These are phyloP conservation scores for Elanoides forficatus DNA, from an alignment of 2,113 vertebrate genomes.

Conservation along the genomic window DNA sequence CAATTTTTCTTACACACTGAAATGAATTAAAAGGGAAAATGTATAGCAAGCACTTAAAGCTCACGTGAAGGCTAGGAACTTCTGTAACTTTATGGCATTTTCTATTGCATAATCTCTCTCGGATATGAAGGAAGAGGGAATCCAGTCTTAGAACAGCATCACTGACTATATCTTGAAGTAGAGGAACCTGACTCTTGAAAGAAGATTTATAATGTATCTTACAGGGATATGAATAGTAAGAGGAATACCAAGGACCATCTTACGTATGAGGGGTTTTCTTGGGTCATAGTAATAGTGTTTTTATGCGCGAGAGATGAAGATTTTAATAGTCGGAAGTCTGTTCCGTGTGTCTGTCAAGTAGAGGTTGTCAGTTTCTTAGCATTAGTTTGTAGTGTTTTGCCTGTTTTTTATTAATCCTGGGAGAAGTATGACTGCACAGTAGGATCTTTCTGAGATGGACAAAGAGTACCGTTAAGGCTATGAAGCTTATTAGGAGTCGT, in stretches of 20 bases:
- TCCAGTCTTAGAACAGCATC: neutral
- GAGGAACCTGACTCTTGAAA: neutral
- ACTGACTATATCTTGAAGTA: neutral
- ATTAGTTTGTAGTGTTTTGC: neutral
- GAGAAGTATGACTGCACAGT: neutral
- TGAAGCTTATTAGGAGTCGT: neutral
- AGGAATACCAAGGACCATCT: neutral
- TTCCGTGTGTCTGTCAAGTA: neutral
- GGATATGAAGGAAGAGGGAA: neutral
- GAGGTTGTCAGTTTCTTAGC: neutral
- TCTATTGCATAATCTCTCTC: neutral
- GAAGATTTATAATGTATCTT: neutral
- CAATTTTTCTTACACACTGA: neutral
- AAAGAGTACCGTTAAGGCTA: neutral
- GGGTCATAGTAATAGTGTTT: neutral
- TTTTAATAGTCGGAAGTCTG: neutral
- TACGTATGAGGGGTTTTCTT: neutral
- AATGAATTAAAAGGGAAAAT: neutral
- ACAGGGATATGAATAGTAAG: neutral
- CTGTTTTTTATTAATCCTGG: neutral
- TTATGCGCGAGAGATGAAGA: neutral
- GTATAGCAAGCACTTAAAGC: neutral
- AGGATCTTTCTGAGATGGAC: neutral
- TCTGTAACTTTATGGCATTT: neutral
- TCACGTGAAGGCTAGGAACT: neutral